Evolutionary conservation across 2,113 vertebrate genomes (phyloP), one percentile per base, ranked within the genome.

Genomic region (Turnix velox): DNA sequence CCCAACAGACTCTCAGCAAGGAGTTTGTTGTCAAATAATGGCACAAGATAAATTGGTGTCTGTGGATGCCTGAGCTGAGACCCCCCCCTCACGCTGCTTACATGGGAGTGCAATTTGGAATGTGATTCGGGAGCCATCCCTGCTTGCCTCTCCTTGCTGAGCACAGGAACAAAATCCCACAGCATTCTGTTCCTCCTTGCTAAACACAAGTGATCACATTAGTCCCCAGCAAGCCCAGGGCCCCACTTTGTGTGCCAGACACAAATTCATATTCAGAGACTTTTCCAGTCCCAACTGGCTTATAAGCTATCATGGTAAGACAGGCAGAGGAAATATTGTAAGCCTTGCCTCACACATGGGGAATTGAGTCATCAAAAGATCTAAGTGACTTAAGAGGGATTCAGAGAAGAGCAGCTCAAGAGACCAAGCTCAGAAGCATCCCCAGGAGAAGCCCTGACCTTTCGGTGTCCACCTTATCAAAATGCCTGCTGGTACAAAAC

Each of bases 331-430:
- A 85, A 91, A 79, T 65, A 27, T 22, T n/a, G 8, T 69, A 67
- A 94, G n/a, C 49, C 30, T 87, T 1, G 1, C 40, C 69, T 66
- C 79, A 35, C 35, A 5, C 2, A 18, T 23, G 33, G 45, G 37
- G 40, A 92, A 57, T 8, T 43, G 74, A 92, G 74, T 67, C 49
- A 62, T 75, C 27, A 20, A 31, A 72, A 54, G 58, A n/a, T 84
- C 83, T 82, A 79, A 84, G 71, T 72, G 87, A 69, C 35, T 88
- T 94, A 89, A 48, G 12, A 48, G 49, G 49, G 74, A 68, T 94
- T 94, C 9, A 2, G 46, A 79, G n/a, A 52, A 37, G 57, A 67
- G 15, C 14, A 28, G 72, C 63, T 69, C 71, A 20, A 49, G 42
- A 76, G 40, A 30, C 19, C 9, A 12, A 76, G 46, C 6, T 1